Evolutionary conservation across 2,797 vertebrate genomes (phyloP), one percentile per base, ranked within the genome.

Genomic region (Serranus cabrilla): DNA sequence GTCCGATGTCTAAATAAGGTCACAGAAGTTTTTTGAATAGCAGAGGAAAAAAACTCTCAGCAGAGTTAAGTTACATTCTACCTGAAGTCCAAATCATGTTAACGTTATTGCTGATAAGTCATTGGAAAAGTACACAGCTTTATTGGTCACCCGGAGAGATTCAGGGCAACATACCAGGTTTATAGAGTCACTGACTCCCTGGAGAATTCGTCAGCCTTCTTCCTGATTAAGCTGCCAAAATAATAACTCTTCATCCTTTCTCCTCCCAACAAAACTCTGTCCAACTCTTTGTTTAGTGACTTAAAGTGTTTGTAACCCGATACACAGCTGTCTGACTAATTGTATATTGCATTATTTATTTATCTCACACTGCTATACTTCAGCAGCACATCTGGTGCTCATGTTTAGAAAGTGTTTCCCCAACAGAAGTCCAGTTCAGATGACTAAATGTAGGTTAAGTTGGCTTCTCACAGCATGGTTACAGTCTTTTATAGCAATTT

Each of bases 91-190:
- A 50, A 75, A 50, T 34, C 12, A 17, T 51, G 25, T 45, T 47
- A 8, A 58, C 21, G 8, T 50, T 50, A 51, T 67, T 46, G n/a
- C 18, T 45, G 2, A 34, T 13, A 74, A 50, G 45, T 27, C 17
- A 52, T 60, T 40, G 18, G 25, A 62, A 59, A 68, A 18, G 1
- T 6, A 52, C 18, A 54, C 27, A 49, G 25, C 18, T 18, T 10
- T 62, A 39, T 14, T 58, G 27, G 25, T 14, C 37, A 56, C n/a
- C 25, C 50, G 23, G 27, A 39, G 51, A 27, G 12, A 14, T 46
- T 47, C 31, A 5, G 78, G 34, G 27, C 69, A 57, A 52, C 84
- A 89, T 90, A 67, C 88, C 85, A 85, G 45, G 25, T 54, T 71
- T 56, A 77, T 71, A 12, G 8, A 81, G 75, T 90, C 89, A 87